These are phyloP conservation scores for Myotis myotis DNA, from an alignment of 2,797 vertebrate genomes.

Conservation along the genomic window DNA sequence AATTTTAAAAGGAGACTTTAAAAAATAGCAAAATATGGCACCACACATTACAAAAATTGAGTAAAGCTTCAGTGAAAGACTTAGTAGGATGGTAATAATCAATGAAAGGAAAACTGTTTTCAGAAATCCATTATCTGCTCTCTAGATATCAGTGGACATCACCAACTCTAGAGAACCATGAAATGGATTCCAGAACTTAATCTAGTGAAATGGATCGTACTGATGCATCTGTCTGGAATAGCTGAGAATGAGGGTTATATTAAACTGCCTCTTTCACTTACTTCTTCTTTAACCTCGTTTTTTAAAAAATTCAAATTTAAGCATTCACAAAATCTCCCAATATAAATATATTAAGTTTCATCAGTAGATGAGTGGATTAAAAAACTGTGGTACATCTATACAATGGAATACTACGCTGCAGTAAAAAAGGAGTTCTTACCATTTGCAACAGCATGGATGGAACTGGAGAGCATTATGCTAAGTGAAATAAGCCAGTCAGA, in stretches of 20 bases:
- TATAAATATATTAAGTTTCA: conserved; percentile 65
- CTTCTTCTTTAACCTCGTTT: background rate
- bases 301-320: background rate
- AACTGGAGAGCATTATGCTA: no score
- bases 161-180: background rate
- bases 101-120: background rate
- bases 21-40: background rate
- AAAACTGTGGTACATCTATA: no score
- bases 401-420: no score
- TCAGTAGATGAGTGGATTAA: no score
- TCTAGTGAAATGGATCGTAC: no score
- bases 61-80: background rate
- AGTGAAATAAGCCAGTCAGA: no score
- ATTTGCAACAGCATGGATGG: no score
- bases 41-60: background rate
- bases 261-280: background rate
- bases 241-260: background rate
- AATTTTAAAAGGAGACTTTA: background rate
- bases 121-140: background rate
- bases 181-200: background rate
- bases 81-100: background rate
- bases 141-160: background rate
- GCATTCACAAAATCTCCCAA: conserved; percentile 38
- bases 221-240: background rate
- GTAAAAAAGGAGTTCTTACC: no score